phyloP scores from a whole-genome alignment of 2,797 vertebrate species.

The Oreonectes daqikongensis region DNA sequence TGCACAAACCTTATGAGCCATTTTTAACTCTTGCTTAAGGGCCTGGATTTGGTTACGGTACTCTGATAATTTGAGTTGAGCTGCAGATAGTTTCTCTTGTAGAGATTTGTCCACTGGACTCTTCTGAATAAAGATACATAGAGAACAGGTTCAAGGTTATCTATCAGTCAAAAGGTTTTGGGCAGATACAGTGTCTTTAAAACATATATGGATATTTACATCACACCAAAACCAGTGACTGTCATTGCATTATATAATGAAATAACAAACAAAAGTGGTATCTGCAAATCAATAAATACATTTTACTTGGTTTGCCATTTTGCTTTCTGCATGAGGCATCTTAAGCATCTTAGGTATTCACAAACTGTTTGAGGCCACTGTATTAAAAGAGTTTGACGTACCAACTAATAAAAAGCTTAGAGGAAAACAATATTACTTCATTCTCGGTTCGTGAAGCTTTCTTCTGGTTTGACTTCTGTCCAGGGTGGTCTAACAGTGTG shows the following conservation, averaged over 20 bases:
- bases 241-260: not conserved
- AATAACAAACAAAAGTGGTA: not conserved
- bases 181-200: not conserved
- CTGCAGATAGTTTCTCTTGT: slow-evolving; percentile 84
- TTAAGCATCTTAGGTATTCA: not conserved
- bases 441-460: slow-evolving; percentile 6
- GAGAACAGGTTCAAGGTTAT: not conserved
- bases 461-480: slow-evolving; percentile 61
- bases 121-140: slow-evolving; percentile 64
- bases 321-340: no score
- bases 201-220: not conserved
- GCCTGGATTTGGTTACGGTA: slow-evolving; percentile 91
- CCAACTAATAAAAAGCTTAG: not conserved
- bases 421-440: slow-evolving; percentile 19
- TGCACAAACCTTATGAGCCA: slow-evolving; percentile 87
- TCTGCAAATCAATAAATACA: not conserved
- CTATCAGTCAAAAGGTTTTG: not conserved
- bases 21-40: slow-evolving; percentile 86
- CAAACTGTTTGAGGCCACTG: not conserved
- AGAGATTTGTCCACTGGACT: slow-evolving; percentile 79
- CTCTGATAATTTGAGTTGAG: slow-evolving; percentile 84
- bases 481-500: slow-evolving; percentile 50
- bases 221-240: not conserved
- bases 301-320: no score
- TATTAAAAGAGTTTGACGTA: not conserved